Evolutionary conservation across 1,140 invertebrate species (phyloP), one percentile per base, ranked within the genome.

Genomic region (Colletes gigas): DNA sequence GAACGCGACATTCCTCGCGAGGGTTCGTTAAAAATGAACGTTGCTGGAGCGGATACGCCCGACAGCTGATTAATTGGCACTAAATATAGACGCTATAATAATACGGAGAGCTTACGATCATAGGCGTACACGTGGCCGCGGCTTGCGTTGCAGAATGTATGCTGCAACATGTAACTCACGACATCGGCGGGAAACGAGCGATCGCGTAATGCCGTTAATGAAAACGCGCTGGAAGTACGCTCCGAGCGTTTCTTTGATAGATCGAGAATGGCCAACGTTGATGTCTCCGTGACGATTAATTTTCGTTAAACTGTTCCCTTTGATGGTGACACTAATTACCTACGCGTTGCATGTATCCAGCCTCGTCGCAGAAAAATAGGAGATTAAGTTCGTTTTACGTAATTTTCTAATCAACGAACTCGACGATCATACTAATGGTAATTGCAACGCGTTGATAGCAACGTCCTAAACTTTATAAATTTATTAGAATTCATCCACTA

Each of bases 81-180:
- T 84, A 85, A 84, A 81, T 84, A 85, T 84, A 85, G 50, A 74
- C 30, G 52, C 21, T 59, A 60, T 47, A 67, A 76, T 85, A 85
- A 85, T 71, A 81, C 50, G 30, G 50, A 71, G 30, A 57, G 68
- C 41, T 62, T 57, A 14, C 54, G 63, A 54, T 81, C 60, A 60
- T 67, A 70, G 54, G 19, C 81, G 54, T 39, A n/a, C 71, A 59
- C 63, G 50, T 69, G 62, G 21, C 21, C 41, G n/a, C n/a, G 41
- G 41, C 19, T 41, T 7, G 73, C 73, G 73, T 75, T 75, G 62
- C 73, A 75, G 52, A 66, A 75, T 67, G 62, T 39, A 47, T 47
- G 54, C 15, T n/a, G 39, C 30, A 66, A 76, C 52, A 57, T 76
- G 67, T 54, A 57, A 41, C 5, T 67, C 39, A 14, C 52, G 9